A percentile compares a stretch with the other conserved stretches of the same genome.
phyloP scores from a whole-genome alignment of 2,797 vertebrate genomes.

The Phalanger gymnotis region DNA sequence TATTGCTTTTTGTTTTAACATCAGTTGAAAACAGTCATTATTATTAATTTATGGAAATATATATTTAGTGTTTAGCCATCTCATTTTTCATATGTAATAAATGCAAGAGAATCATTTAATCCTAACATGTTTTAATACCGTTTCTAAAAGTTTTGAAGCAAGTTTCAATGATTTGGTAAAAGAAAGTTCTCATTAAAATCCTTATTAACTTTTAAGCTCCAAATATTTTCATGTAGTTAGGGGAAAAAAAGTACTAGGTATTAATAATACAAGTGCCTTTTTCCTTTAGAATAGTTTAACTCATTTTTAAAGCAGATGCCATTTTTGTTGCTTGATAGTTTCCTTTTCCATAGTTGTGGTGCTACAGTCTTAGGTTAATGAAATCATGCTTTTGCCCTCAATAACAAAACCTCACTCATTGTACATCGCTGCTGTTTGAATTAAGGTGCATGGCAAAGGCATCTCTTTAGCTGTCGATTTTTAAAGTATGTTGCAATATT shows the following conservation, averaged over 20 bases:
- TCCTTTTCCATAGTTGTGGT: constrained; percentile 87
- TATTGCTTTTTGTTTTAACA: constrained; percentile 87
- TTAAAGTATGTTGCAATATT: constrained; percentile 76
- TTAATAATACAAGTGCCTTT: constrained; percentile 85
- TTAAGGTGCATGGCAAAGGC: constrained; percentile 89
- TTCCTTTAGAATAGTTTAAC: constrained; percentile 80
- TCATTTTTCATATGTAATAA: constrained; percentile 86
- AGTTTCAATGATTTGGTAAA: constrained; percentile 84
- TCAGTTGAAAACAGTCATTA: constrained; percentile 85
- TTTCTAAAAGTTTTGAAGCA: constrained; percentile 84
- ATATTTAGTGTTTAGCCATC: constrained; percentile 85
- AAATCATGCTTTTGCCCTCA: constrained; percentile 88
- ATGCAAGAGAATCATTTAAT: constrained; percentile 82
- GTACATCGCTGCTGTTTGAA: constrained; percentile 88
- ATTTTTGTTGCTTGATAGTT: constrained; percentile 85
- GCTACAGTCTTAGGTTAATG: constrained; percentile 87
- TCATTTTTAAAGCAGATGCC: constrained; percentile 82
- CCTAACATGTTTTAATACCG: constrained; percentile 86
- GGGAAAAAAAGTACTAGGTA: constrained; percentile 78
- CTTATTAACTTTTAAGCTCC: constrained; percentile 82
- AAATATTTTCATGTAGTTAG: constrained; percentile 76
- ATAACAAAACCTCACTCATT: constrained; percentile 88
- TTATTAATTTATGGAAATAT: constrained; percentile 83
- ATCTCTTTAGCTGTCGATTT: constrained; percentile 85
- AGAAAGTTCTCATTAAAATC: constrained; percentile 78